Evolutionary conservation across 1,140 invertebrate genomes (phyloP), one percentile per base, ranked within the genome.

Genomic region (Anagrus nilaparvatae): DNA sequence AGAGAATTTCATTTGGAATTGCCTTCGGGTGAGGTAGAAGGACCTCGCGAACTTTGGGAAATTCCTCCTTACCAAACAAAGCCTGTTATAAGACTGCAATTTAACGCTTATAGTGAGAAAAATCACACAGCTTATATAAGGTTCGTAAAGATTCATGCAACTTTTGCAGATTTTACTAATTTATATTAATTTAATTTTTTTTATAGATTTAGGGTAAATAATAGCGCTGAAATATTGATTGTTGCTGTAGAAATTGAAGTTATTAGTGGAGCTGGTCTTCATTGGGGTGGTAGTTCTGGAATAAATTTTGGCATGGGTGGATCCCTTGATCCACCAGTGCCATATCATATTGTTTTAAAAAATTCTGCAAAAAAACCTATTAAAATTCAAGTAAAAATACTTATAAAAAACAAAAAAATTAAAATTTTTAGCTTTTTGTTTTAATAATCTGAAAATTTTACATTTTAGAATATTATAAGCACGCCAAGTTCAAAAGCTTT

Each of bases 171-270:
- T n/a, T n/a, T n/a, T n/a, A n/a, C n/a, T n/a, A n/a, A n/a, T n/a
- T n/a, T n/a, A n/a, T n/a, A n/a, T n/a, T n/a, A n/a, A n/a, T 37
- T 19, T 13, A 34, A 35, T 21, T 19, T 31, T 42, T 50, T 52
- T 49, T 48, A 12, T 34, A 77, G 82, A 56, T 81, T 86, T 55
- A 79, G 79, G 70, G 75, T 83, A 20, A 83, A 83, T 56, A 74
- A 75, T 52, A 75, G 71, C 46, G 73, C 75, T 40, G 77, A 82
- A 52, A 66, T 82, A 44, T 67, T 84, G 32, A 78, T 91, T 44
- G 73, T 92, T 43, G 87, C 87, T 17, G 71, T 92, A n/a, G 87
- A 92, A 69, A 78, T 92, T 14, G 85, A 92, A 74, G 87, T 93
- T 29, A 72, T 78, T 43, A 72, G 77, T 34, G 57, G 68, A 53